Conservation (phyloP, 2,113 vertebrate genomes). For the Actenoides lindsayi region DNA sequence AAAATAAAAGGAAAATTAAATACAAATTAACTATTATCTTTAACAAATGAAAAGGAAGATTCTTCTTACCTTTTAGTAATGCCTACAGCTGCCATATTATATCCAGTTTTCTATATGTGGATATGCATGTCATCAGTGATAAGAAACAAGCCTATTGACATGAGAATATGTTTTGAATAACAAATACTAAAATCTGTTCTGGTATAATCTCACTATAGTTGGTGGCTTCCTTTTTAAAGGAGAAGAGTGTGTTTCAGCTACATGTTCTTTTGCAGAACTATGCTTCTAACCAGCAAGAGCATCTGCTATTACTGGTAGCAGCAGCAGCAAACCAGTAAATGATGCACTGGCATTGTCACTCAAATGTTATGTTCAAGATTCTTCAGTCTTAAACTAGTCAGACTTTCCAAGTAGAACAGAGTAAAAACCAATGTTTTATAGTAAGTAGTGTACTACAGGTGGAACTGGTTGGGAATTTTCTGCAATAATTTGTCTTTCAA, state of each 20-base stretch:
- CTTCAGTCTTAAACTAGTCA: background rate
- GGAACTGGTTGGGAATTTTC: background rate
- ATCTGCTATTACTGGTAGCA: background rate
- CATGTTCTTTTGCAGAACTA: background rate
- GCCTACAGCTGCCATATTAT: background rate
- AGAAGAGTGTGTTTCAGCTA: background rate
- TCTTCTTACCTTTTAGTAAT: background rate
- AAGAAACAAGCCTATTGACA: background rate
- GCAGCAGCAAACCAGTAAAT: background rate
- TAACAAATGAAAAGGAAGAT: background rate
- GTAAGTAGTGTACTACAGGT: background rate
- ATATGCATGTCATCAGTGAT: background rate
- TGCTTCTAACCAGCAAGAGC: background rate
- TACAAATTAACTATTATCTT: background rate
- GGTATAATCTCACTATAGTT: background rate
- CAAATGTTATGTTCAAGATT: background rate
- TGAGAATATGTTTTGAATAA: background rate
- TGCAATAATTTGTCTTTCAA: background rate
- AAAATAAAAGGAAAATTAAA: background rate
- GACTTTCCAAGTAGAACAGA: background rate
- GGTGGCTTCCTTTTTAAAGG: background rate
- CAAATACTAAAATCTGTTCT: background rate
- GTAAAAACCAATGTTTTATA: background rate
- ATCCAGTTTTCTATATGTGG: background rate
- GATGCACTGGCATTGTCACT: background rate